These are phyloP conservation scores for Zenarchopterus dispar DNA, from an alignment of 2,797 vertebrate genomes.

Conservation along the genomic window DNA sequence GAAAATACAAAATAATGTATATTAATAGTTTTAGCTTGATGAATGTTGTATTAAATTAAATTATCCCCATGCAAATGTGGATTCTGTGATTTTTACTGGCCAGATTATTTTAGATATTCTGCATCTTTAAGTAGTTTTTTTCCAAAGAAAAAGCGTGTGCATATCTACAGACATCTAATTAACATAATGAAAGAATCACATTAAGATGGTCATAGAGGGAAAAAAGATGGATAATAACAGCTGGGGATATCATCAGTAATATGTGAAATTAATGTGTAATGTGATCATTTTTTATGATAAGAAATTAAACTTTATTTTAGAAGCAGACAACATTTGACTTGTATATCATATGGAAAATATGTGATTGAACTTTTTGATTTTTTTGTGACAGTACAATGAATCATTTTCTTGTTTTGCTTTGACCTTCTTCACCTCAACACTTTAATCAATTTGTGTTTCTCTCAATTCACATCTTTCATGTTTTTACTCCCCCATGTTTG, in stretches of 20 bases:
- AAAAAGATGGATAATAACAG: background rate
- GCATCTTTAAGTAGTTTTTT: too few relatives aligned
- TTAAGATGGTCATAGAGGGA: background rate
- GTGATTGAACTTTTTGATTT: too few relatives aligned
- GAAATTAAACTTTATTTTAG: background rate
- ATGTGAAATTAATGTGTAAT: background rate
- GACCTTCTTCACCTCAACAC: background rate
- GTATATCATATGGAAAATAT: background rate
- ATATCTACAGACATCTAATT: too few relatives aligned
- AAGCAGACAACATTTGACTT: background rate
- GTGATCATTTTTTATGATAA: background rate
- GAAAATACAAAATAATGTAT: too few relatives aligned
- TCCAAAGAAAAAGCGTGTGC: too few relatives aligned
- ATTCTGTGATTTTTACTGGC: too few relatives aligned
- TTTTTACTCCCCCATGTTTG: background rate
- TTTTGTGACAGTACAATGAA: background rate
- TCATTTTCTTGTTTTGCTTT: background rate
- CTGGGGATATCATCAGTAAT: background rate
- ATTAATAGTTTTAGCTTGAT: too few relatives aligned
- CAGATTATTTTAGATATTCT: too few relatives aligned
- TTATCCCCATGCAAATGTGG: too few relatives aligned
- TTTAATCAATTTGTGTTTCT: background rate
- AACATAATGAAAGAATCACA: too few relatives aligned
- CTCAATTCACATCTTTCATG: background rate
- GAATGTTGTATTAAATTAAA: too few relatives aligned